Percentiles rank a stretch among this genome's conserved stretches.
Conservation (phyloP, 1,140 invertebrate genomes). For the Wiebesia pumilae region DNA sequence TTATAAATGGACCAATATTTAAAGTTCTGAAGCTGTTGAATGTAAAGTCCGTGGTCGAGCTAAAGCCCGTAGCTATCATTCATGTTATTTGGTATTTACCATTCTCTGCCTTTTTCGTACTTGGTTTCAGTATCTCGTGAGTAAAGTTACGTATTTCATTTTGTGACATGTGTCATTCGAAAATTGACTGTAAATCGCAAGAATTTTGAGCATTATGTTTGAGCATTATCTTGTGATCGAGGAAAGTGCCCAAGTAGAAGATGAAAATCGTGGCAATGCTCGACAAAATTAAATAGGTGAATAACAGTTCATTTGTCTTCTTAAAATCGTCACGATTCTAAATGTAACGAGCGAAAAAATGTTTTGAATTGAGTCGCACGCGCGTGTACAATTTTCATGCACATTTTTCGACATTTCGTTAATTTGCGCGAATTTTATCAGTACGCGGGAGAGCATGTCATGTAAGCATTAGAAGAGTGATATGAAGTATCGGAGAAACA, state of each 20-base stretch:
- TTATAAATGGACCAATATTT: not conserved
- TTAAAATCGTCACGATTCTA: too few relatives aligned
- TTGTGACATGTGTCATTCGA: not conserved
- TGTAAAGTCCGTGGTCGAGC: not conserved
- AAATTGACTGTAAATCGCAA: too few relatives aligned
- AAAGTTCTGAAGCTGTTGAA: not conserved
- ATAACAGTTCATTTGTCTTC: too few relatives aligned
- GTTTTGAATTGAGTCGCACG: too few relatives aligned
- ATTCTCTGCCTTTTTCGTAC: not conserved
- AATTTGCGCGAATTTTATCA: too few relatives aligned
- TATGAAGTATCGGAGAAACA: too few relatives aligned
- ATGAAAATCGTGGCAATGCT: not conserved
- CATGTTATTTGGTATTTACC: not conserved
- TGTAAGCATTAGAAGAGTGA: too few relatives aligned
- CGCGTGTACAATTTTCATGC: too few relatives aligned
- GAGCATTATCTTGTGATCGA: not conserved
- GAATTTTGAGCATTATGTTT: not conserved
- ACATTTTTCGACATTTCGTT: too few relatives aligned
- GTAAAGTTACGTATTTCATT: not conserved
- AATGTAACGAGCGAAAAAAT: too few relatives aligned
- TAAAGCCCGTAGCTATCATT: not conserved
- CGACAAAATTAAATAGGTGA: slow-evolving; percentile 29
- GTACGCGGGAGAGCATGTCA: too few relatives aligned
- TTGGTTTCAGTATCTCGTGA: not conserved
- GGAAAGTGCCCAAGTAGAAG: not conserved